Evolutionary conservation across 2,797 vertebrate genomes (phyloP).

Genomic region (Microctenopoma stevenorrisi): DNA sequence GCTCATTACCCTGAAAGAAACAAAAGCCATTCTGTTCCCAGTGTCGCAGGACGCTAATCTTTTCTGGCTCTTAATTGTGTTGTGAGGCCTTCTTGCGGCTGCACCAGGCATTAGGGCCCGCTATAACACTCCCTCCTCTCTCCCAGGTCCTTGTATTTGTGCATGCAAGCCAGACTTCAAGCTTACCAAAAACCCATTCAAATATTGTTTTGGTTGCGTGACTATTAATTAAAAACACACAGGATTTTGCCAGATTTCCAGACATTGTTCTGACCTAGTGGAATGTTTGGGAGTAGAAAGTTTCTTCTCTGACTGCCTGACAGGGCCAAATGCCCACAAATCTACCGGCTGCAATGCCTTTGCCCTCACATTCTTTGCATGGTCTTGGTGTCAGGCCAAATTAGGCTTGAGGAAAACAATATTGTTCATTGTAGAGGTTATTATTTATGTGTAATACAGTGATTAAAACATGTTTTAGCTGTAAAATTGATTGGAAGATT

Average conservation of each 20-base stretch:
- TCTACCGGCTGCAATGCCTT: neutral
- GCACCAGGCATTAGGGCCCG: constrained; percentile 55
- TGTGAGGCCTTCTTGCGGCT: constrained; percentile 65
- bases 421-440: constrained; percentile 39
- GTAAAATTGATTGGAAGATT: neutral
- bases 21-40: constrained; percentile 86
- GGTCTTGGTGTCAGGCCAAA: constrained; percentile 46
- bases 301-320: constrained; percentile 1
- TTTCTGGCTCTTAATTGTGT: constrained; percentile 84
- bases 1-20: constrained; percentile 82
- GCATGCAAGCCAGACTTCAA: constrained; percentile 59
- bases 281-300: constrained; percentile 16
- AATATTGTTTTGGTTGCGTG: constrained; percentile 16
- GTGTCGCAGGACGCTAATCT: constrained; percentile 83
- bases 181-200: constrained; percentile 25
- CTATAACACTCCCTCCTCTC: constrained; percentile 38
- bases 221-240: constrained; percentile 9
- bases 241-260: constrained; percentile 13
- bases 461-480: constrained; percentile 15
- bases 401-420: constrained; percentile 47
- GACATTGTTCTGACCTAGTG: neutral
- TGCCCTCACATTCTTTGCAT: constrained; percentile 37
- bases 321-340: constrained; percentile 1
- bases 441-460: constrained; percentile 30
- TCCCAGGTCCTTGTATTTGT: constrained; percentile 56